phyloP scores from a whole-genome alignment of 2,888 invertebrate genomes.

The Allolobophora icterica region DNA sequence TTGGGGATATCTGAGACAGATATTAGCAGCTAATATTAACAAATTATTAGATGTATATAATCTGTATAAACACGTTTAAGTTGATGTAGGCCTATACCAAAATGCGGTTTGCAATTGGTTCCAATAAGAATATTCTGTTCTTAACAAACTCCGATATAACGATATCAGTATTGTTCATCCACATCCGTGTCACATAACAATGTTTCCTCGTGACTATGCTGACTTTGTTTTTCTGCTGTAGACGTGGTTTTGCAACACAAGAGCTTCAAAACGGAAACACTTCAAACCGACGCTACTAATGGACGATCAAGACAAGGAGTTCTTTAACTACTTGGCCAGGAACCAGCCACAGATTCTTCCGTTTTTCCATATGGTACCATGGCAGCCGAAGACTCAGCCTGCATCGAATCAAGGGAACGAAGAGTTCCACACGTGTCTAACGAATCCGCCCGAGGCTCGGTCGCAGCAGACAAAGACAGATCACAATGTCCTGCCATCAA shows the following conservation, averaged over 20 bases:
- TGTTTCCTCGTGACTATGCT: too few species aligned
- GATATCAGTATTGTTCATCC: too few species aligned
- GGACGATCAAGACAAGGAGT: background rate
- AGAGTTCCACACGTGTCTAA: background rate
- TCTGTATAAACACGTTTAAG: too few species aligned
- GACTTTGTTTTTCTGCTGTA: background rate
- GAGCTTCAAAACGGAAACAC: background rate
- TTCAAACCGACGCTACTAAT: background rate
- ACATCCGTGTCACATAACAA: too few species aligned
- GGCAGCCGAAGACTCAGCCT: background rate
- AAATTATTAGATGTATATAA: too few species aligned
- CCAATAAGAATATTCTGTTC: too few species aligned
- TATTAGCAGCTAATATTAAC: too few species aligned
- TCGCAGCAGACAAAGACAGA: background rate
- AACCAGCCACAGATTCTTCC: conserved; percentile 10
- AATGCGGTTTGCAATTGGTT: too few species aligned
- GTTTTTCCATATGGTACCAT: background rate
- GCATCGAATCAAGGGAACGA: background rate
- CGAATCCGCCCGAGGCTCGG: background rate
- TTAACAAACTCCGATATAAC: too few species aligned
- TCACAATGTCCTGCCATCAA: background rate
- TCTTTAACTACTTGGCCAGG: background rate
- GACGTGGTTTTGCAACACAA: conserved; percentile 10
- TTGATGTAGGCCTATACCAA: too few species aligned
- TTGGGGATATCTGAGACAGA: too few species aligned